Evolutionary conservation across 1,140 invertebrate genomes (phyloP).

Genomic region (Asobara japonica): DNA sequence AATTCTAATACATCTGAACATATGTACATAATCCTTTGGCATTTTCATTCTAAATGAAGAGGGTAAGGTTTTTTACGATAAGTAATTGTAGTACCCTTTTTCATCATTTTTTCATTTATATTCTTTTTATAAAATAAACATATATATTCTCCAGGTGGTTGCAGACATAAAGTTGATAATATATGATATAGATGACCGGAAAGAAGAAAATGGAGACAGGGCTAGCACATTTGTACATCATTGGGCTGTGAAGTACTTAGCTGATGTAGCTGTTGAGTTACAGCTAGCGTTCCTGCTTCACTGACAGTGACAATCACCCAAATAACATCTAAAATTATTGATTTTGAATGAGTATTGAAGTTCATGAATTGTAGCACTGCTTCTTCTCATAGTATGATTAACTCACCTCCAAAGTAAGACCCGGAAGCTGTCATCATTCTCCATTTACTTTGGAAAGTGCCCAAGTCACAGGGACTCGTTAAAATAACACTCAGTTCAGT

Average conservation of each 20-base stretch:
- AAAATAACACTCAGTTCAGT: constrained; percentile 76
- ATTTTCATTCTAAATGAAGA: background rate
- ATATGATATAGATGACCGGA: background rate
- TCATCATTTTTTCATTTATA: background rate
- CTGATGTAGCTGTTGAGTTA: constrained; percentile 76
- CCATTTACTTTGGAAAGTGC: constrained; percentile 86
- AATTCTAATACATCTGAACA: background rate
- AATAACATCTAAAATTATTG: constrained; percentile 71
- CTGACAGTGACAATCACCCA: constrained; percentile 77
- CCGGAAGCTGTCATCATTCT: constrained; percentile 82
- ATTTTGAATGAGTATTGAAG: background rate
- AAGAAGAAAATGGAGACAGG: no score
- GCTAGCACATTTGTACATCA: constrained; percentile 63
- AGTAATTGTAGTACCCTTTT: background rate
- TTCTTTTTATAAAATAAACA: constrained; percentile 3
- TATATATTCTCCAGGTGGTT: background rate
- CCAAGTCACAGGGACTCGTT: constrained; percentile 74
- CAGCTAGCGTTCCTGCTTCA: constrained; percentile 73
- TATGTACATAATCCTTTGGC: no score
- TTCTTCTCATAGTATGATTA: no score
- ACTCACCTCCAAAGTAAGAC: constrained; percentile 82
- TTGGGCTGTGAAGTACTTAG: constrained; percentile 65
- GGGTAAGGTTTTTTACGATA: background rate
- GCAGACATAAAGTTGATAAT: background rate
- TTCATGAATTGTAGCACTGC: no score